Evolutionary conservation across 1,140 invertebrate genomes (phyloP).

Genomic region (Formica selysi): DNA sequence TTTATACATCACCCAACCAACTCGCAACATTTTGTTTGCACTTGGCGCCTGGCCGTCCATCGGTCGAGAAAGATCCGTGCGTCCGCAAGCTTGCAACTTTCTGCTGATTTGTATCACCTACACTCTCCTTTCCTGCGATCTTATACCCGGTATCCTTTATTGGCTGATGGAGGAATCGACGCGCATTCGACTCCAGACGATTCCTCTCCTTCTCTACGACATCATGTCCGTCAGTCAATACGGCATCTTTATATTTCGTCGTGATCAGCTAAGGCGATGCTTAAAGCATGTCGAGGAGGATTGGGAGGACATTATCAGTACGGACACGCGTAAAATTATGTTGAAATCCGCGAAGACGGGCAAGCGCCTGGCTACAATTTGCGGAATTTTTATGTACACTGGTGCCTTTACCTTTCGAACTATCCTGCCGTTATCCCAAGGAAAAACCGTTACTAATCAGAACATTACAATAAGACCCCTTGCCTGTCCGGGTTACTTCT

Average conservation of each 20-base stretch:
- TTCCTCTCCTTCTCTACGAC: background rate
- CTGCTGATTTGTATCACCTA: slow-evolving; percentile 4
- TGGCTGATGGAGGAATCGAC: background rate
- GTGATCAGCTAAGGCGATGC: slow-evolving; percentile 14
- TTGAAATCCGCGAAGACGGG: slow-evolving; percentile 7
- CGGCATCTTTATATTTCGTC: slow-evolving; percentile 26
- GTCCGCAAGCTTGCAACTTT: background rate
- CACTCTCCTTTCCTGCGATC: background rate
- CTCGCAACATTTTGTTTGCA: slow-evolving; percentile 1
- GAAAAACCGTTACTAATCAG: slow-evolving; percentile 11
- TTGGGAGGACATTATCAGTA: slow-evolving; percentile 4
- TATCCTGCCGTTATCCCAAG: slow-evolving; percentile 68
- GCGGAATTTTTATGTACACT: slow-evolving; percentile 74
- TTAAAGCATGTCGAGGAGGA: slow-evolving; percentile 43
- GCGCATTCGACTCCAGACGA: background rate
- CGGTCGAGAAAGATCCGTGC: background rate
- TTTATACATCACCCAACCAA: slow-evolving; percentile 5
- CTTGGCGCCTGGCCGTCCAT: slow-evolving; percentile 18
- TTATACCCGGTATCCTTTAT: slow-evolving; percentile 17
- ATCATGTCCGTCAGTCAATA: slow-evolving; percentile 13
- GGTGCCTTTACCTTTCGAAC: slow-evolving; percentile 74
- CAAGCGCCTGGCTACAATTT: slow-evolving; percentile 25
- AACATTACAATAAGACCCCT: slow-evolving; percentile 59
- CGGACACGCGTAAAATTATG: slow-evolving; percentile 35
- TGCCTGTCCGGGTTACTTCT: slow-evolving; percentile 70